Base-by-base conservation (phyloP, 2,888 invertebrate species). In the Cylindroiulus punctatus region DNA sequence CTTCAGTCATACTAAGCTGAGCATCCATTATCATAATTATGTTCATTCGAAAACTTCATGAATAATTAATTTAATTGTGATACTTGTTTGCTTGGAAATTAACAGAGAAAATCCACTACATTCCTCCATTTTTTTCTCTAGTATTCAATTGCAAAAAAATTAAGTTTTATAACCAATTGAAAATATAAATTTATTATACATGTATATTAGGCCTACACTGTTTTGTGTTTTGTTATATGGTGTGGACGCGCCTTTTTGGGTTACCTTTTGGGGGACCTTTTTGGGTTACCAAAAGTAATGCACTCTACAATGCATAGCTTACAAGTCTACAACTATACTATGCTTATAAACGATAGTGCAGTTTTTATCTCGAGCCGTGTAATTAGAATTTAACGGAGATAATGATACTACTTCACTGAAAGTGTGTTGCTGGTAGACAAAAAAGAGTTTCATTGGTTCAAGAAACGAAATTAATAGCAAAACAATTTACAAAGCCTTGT, bases 341-440 rank as follows among this genome's bases (percentile, higher is more conserved):
- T n/a, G 12, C 44, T 12, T n/a, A 52, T 1, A 52, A 5, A 52
- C 5, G n/a, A 76, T 65, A 65, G 1, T 65, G 26, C 2, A 26
- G 65, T 12, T 22, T 22, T 65, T 65, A 26, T 30, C 30, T 76
- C 30, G 30, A 76, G 26, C 76, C 76, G 30, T 76, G 30, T 76
- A 76, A 76, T 76, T 76, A 76, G 12, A 76, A 76, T 76, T 76
- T 30, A 76, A 26, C 76, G 14, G 30, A 30, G 76, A 4, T 30
- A 76, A 30, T 76, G 76, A 30, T 76, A 76, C 32, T 76, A 76
- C 14, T 26, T 76, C 76, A 76, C 76, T 76, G 30, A 30, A 76
- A 76, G 76, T 30, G 76, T 76, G 65, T 65, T 65, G 65, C 26
- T 26, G n/a, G 65, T 26, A 65, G 26, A 26, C 26, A 5, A 8